phyloP scores from a whole-genome alignment of 92 coral and sea anemone species.

The Metridium senile region DNA sequence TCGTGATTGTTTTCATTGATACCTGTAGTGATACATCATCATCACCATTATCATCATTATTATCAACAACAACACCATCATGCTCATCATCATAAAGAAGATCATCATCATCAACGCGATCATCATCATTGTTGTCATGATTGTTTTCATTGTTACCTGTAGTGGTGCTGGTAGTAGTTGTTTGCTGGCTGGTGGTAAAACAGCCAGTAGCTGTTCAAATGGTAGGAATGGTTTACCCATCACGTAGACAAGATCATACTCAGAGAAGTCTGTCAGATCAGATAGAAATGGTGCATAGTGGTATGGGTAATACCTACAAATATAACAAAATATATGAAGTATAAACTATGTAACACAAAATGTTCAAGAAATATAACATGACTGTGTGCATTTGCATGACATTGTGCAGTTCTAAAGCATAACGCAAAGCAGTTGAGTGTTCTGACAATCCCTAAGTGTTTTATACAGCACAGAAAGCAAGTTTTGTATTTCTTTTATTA shows the following conservation, averaged over 20 bases:
- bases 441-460: background rate
- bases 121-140: background rate
- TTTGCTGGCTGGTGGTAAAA: slow-evolving; percentile 94
- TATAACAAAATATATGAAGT: background rate
- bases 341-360: too few relatives aligned
- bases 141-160: slow-evolving; percentile 51
- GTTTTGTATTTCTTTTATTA: too few relatives aligned
- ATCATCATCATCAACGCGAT: background rate
- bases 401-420: too few relatives aligned
- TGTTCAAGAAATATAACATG: too few relatives aligned
- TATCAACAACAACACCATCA: background rate
- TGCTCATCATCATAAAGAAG: background rate
- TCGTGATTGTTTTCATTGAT: too few relatives aligned
- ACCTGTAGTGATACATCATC: too few relatives aligned
- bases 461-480: background rate
- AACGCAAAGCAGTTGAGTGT: background rate
- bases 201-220: slow-evolving; percentile 93
- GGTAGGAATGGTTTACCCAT: slow-evolving; percentile 94
- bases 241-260: slow-evolving; percentile 52
- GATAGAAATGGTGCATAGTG: slow-evolving; percentile 98
- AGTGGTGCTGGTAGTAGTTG: slow-evolving; percentile 85
- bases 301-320: slow-evolving; percentile 88
- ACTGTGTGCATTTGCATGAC: too few relatives aligned
- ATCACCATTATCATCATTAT: background rate
- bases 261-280: slow-evolving; percentile 74